These are phyloP conservation scores for Tethea ocularis DNA, from an alignment of 2,888 invertebrate genomes.

Conservation along the genomic window DNA sequence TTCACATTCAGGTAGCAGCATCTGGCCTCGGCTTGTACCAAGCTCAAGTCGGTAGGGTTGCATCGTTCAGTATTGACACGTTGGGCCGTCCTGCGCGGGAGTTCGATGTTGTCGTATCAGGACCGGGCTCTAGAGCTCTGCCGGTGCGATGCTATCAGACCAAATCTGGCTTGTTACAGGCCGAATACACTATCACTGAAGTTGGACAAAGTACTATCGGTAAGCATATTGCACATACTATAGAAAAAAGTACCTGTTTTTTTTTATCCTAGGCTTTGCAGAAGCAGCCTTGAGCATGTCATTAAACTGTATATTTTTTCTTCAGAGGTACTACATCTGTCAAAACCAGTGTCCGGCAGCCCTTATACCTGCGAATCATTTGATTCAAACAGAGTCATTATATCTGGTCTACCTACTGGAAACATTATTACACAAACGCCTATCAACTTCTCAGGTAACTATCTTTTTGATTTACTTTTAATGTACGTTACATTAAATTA, in stretches of 20 bases:
- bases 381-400: slow-evolving; percentile 92
- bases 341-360: slow-evolving; percentile 95
- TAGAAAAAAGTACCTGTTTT: too few species aligned
- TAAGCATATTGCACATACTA: slow-evolving; percentile 61
- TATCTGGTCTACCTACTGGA: slow-evolving; percentile 90
- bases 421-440: slow-evolving; percentile 92
- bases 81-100: slow-evolving; percentile 92
- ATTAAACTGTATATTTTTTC: slow-evolving; percentile 28
- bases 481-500: slow-evolving; percentile 12
- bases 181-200: slow-evolving; percentile 94
- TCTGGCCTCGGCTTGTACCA: slow-evolving; percentile 94
- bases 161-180: slow-evolving; percentile 96
- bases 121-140: slow-evolving; percentile 90
- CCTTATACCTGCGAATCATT: slow-evolving; percentile 97
- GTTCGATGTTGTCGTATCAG: slow-evolving; percentile 95
- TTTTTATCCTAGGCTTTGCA: too few species aligned
- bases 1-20: slow-evolving; percentile 82
- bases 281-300: background rate
- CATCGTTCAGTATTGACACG: slow-evolving; percentile 95
- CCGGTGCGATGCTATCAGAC: slow-evolving; percentile 98
- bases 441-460: slow-evolving; percentile 89
- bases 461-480: slow-evolving; percentile 25
- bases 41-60: slow-evolving; percentile 91
- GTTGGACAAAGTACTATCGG: slow-evolving; percentile 88
- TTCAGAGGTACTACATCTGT: slow-evolving; percentile 94